phyloP scores from a whole-genome alignment of 2,113 vertebrate species.

The Tapirus terrestris region DNA sequence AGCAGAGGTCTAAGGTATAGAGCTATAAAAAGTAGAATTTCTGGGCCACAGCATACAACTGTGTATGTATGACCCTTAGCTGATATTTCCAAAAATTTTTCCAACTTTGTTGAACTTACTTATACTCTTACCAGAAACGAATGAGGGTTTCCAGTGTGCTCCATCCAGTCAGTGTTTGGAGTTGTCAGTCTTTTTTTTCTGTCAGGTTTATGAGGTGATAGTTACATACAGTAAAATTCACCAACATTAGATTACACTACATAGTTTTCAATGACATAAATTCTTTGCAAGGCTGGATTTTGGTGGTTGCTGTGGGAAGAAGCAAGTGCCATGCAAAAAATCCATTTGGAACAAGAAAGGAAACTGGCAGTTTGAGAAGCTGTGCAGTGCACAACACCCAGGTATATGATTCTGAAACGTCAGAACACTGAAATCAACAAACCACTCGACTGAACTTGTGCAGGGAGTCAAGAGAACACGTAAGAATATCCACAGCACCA shows the following conservation, averaged over 20 bases:
- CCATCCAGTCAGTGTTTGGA: no score
- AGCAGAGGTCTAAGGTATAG: neutral
- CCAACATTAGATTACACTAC: neutral
- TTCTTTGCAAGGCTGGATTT: neutral
- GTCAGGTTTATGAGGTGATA: neutral
- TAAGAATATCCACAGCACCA: neutral
- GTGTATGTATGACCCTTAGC: neutral
- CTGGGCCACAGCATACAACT: neutral
- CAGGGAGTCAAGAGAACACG: neutral
- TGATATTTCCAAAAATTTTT: no score
- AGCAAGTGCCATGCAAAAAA: neutral
- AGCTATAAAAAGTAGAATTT: neutral
- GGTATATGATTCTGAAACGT: neutral
- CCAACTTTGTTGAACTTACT: no score
- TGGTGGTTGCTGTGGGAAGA: neutral
- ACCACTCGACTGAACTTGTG: neutral
- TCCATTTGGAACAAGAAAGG: neutral
- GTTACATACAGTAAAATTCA: neutral
- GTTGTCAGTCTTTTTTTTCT: neutral
- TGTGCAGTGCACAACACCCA: neutral
- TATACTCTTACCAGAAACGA: no score
- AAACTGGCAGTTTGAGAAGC: neutral
- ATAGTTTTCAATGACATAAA: neutral
- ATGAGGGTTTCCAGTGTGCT: no score
- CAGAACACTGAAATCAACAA: neutral